These are phyloP conservation scores for Chorisops tibialis DNA, from an alignment of 2,888 invertebrate species.

Conservation along the genomic window DNA sequence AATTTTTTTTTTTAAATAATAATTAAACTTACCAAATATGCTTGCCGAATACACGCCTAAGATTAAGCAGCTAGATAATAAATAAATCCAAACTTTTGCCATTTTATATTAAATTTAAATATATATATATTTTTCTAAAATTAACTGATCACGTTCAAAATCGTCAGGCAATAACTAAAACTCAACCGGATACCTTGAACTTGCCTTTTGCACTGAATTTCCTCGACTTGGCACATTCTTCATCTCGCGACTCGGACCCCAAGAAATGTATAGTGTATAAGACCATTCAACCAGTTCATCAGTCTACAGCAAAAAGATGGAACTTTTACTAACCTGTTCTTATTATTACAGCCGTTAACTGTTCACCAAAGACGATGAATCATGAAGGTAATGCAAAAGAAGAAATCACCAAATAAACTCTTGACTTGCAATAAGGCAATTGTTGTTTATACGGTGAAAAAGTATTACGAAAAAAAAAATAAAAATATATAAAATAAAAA, in stretches of 20 bases:
- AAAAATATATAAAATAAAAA: not conserved
- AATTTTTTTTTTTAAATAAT: too few relatives aligned
- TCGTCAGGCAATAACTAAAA: not conserved
- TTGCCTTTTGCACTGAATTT: conserved; percentile 29
- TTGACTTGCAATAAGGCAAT: not conserved
- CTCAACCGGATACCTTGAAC: conserved; percentile 29
- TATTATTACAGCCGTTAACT: conserved; percentile 17
- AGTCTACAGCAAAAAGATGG: conserved; percentile 5
- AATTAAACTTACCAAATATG: conserved; percentile 29
- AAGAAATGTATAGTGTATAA: too few relatives aligned
- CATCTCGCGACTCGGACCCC: too few relatives aligned
- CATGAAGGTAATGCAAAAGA: conserved; percentile 4
- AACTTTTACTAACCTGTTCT: conserved; percentile 22
- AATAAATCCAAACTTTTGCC: conserved; percentile 25
- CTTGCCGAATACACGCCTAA: conserved; percentile 26
- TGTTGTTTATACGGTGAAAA: not conserved
- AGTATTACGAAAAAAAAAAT: not conserved
- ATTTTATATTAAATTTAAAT: conserved; percentile 16
- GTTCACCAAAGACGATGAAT: conserved; percentile 13
- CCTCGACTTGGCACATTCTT: not conserved
- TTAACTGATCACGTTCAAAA: not conserved
- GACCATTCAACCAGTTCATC: not conserved
- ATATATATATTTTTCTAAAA: not conserved
- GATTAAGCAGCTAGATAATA: conserved; percentile 20
- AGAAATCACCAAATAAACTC: not conserved